phyloP scores from a whole-genome alignment of 2,797 vertebrate species.

The Mallotus villosus region DNA sequence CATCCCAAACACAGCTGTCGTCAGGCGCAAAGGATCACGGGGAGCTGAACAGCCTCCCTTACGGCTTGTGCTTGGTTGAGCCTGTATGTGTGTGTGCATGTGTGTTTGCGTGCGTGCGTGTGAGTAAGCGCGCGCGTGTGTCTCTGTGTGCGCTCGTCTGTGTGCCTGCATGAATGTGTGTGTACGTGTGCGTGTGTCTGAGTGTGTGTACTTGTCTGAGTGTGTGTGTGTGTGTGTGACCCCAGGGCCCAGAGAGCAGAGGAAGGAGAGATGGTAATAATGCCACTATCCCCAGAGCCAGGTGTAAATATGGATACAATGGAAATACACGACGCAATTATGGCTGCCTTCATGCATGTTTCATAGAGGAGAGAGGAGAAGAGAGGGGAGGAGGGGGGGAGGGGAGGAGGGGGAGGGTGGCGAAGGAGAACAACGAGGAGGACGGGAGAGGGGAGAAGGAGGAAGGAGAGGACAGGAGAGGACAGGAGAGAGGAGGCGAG shows the following conservation, averaged over 20 bases:
- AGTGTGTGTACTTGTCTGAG: slow-evolving; percentile 33
- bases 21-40: too few species aligned
- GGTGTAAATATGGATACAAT: slow-evolving; percentile 75
- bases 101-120: not conserved
- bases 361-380: slow-evolving; percentile 43
- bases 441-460: too few species aligned
- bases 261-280: slow-evolving; percentile 55
- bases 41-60: too few species aligned
- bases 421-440: not conserved
- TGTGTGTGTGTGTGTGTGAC: slow-evolving; percentile 6
- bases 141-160: slow-evolving; percentile 35
- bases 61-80: not conserved
- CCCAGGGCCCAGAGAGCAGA: slow-evolving; percentile 12
- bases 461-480: not conserved
- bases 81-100: not conserved
- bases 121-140: slow-evolving; percentile 21
- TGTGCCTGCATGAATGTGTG: slow-evolving; percentile 33
- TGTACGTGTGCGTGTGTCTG: slow-evolving; percentile 17
- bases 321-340: slow-evolving; percentile 72
- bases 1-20: too few species aligned
- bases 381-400: not conserved
- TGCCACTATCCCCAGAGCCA: slow-evolving; percentile 51
- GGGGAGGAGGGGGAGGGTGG: too few species aligned
- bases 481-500: too few species aligned
- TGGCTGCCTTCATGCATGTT: slow-evolving; percentile 69